Evolutionary conservation across 2,888 invertebrate species (phyloP).

Genomic region (Eremobia ochroleuca): DNA sequence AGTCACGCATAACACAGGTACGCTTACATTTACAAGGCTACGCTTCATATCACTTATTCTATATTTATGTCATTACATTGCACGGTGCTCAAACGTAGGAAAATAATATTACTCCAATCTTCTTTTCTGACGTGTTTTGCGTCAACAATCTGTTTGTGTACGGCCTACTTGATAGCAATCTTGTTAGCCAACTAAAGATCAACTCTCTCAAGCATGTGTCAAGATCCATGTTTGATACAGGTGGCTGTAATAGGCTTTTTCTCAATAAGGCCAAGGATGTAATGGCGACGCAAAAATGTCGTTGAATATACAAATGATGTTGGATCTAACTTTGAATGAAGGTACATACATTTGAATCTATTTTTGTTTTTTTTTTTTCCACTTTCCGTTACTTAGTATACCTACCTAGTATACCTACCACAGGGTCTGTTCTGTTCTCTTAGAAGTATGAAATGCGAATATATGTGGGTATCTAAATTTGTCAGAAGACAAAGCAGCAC

Average conservation of each 20-base stretch:
- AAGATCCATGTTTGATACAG: conserved; percentile 11
- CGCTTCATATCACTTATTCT: neutral
- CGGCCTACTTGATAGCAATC: conserved; percentile 33
- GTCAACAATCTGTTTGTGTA: conserved; percentile 41
- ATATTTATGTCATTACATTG: conserved; percentile 11
- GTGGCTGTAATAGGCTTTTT: conserved; percentile 23
- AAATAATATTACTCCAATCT: conserved; percentile 32
- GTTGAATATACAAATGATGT: neutral
- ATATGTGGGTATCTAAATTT: neutral
- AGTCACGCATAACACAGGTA: neutral
- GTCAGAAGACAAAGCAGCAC: neutral
- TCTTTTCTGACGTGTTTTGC: conserved; percentile 15
- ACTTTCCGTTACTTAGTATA: neutral
- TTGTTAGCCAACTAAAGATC: conserved; percentile 30
- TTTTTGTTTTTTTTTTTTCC: no score
- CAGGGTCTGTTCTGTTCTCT: neutral
- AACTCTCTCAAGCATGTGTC: conserved; percentile 15
- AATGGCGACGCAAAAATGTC: neutral
- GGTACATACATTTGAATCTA: no score
- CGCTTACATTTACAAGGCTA: neutral
- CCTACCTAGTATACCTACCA: neutral
- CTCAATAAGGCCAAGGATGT: conserved; percentile 5
- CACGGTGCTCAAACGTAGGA: conserved; percentile 9
- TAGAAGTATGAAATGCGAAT: neutral
- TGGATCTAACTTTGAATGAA: neutral